These are phyloP conservation scores for Odontomachus brunneus DNA, from an alignment of 1,140 invertebrate species.

Conservation along the genomic window DNA sequence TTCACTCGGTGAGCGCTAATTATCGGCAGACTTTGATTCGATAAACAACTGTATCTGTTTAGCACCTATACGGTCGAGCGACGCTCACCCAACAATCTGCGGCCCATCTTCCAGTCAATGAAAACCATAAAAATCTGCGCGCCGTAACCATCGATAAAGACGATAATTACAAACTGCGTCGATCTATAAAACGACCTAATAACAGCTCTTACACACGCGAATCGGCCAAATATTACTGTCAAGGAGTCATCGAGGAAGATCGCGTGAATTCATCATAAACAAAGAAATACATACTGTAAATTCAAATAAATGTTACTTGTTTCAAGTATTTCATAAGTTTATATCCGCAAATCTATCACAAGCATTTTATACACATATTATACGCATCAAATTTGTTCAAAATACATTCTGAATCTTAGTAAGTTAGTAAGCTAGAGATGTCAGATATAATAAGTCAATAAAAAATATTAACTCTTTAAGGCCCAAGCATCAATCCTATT, in stretches of 20 bases:
- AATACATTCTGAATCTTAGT: no score
- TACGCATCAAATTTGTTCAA: no score
- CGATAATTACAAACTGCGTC: conserved; percentile 76
- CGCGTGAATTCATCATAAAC: no score
- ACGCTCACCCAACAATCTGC: conserved; percentile 71
- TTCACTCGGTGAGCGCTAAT: conserved; percentile 57
- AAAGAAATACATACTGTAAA: no score
- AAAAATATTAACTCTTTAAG: no score
- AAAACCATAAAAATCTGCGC: conserved; percentile 71
- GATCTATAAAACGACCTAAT: conserved; percentile 74
- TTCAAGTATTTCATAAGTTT: no score
- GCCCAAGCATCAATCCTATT: no score
- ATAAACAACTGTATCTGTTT: conserved; percentile 74
- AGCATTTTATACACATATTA: no score
- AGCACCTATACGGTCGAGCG: conserved; percentile 69
- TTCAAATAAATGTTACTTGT: no score
- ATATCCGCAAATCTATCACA: no score
- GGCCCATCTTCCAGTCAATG: conserved; percentile 68
- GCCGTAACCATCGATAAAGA: conserved; percentile 74
- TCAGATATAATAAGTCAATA: no score
- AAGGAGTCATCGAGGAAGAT: conserved; percentile 37
- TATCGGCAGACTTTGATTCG: conserved; percentile 55
- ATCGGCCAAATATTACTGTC: conserved; percentile 69
- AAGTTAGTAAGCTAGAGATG: no score
- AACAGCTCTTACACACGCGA: conserved; percentile 58